Evolutionary conservation across 2,888 invertebrate species (phyloP).

Genomic region (Villa cingulata): DNA sequence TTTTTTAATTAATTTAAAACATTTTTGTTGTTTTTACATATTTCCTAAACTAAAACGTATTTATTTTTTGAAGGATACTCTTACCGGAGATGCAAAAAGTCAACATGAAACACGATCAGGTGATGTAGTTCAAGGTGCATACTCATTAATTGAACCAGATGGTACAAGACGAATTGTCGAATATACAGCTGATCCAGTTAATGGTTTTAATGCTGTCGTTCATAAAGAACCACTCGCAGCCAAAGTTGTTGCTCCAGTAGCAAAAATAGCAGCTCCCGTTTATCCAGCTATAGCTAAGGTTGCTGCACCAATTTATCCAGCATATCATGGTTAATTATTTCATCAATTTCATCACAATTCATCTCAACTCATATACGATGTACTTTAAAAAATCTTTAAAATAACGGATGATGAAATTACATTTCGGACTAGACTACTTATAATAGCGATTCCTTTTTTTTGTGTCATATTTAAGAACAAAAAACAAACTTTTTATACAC

Average conservation of each 20-base stretch:
- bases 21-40: background rate
- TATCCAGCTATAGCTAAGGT: slow-evolving; percentile 23
- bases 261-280: slow-evolving; percentile 22
- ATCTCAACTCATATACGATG: too few species aligned
- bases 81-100: slow-evolving; percentile 43
- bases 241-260: slow-evolving; percentile 30
- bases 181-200: slow-evolving; percentile 43
- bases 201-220: slow-evolving; percentile 46
- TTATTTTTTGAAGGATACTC: slow-evolving; percentile 26
- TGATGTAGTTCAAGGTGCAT: slow-evolving; percentile 42
- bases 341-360: too few species aligned
- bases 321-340: too few species aligned
- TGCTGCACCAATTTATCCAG: slow-evolving; percentile 12
- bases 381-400: too few species aligned
- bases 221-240: slow-evolving; percentile 37
- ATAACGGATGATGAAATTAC: too few species aligned
- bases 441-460: background rate
- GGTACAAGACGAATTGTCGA: slow-evolving; percentile 43
- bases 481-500: background rate
- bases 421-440: background rate
- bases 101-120: slow-evolving; percentile 42
- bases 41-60: too few species aligned
- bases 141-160: slow-evolving; percentile 42
- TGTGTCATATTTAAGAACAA: slow-evolving; percentile 5
- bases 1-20: background rate